Conservation (phyloP, 2,797 vertebrate genomes). For the Huso huso region DNA sequence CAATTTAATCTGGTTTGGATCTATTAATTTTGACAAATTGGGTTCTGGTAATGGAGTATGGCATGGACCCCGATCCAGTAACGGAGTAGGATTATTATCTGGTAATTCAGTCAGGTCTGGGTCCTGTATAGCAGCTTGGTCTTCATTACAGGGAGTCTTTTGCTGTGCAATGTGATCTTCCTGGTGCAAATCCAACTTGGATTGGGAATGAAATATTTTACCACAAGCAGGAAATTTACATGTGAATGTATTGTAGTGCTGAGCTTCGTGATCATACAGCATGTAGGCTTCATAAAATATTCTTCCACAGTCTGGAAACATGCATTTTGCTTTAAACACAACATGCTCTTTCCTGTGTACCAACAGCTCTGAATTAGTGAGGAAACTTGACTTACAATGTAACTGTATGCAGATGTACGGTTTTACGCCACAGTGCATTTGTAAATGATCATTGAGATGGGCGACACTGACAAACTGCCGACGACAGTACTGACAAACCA, state of each 20-base stretch:
- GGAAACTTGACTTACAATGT: conserved; percentile 89
- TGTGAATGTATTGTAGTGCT: conserved; percentile 93
- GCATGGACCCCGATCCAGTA: too few relatives aligned
- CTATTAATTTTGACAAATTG: too few relatives aligned
- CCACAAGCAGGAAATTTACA: conserved; percentile 77
- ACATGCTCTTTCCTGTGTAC: conserved; percentile 80
- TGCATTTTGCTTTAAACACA: conserved; percentile 84
- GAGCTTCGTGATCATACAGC: conserved; percentile 92
- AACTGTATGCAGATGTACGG: conserved; percentile 96
- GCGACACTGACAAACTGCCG: conserved; percentile 87
- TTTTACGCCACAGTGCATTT: conserved; percentile 89
- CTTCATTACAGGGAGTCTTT: conserved; percentile 35
- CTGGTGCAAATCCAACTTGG: conserved; percentile 77
- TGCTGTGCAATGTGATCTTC: conserved; percentile 59
- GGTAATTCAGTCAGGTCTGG: conserved; percentile 17
- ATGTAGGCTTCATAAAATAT: conserved; percentile 88
- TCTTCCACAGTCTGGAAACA: conserved; percentile 92
- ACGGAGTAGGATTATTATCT: too few relatives aligned
- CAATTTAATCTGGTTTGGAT: not conserved
- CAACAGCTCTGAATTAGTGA: conserved; percentile 81
- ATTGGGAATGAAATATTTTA: conserved; percentile 83
- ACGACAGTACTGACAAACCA: conserved; percentile 94
- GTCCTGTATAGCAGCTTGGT: conserved; percentile 37
- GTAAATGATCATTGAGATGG: conserved; percentile 91
- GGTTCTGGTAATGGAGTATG: conserved; percentile 11